These are phyloP conservation scores for Phortica magna DNA, from an alignment of 2,888 invertebrate species.

Conservation along the genomic window DNA sequence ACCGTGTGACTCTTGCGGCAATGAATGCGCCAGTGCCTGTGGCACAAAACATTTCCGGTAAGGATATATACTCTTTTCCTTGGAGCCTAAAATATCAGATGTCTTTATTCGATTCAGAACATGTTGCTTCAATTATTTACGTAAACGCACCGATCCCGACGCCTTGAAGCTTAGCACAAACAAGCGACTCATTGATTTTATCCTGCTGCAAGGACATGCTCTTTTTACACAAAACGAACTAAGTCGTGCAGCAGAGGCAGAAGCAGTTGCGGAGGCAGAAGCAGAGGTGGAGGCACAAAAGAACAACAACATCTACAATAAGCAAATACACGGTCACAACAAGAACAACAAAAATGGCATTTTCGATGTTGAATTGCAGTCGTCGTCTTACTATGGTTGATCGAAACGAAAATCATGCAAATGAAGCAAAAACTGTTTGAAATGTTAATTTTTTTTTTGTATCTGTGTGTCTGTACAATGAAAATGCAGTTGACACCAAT, in stretches of 20 bases:
- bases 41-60: conserved; percentile 82
- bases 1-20: conserved; percentile 83
- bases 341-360: background rate
- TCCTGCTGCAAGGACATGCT: conserved; percentile 73
- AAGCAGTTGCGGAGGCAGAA: too few species aligned
- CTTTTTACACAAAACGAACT: conserved; percentile 67
- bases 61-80: conserved; percentile 5
- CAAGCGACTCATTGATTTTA: conserved; percentile 73
- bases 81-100: too few species aligned
- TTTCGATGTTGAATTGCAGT: conserved; percentile 60
- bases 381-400: conserved; percentile 60
- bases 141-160: conserved; percentile 79
- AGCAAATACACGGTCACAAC: background rate
- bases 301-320: conserved; percentile 53
- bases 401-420: background rate
- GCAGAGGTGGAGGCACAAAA: conserved; percentile 45
- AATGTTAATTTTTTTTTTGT: conserved; percentile 55
- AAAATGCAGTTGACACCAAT: too few species aligned
- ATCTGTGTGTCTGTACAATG: background rate
- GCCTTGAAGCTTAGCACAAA: conserved; percentile 68
- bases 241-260: conserved; percentile 37
- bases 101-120: conserved; percentile 76
- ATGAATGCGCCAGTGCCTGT: conserved; percentile 82
- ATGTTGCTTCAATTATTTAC: conserved; percentile 84
- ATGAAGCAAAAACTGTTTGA: conserved; percentile 56